A percentile compares a stretch with the other conserved stretches of the same genome.
Evolutionary conservation across 2,888 invertebrate genomes (phyloP).

Genomic region (Miltochrista miniata): DNA sequence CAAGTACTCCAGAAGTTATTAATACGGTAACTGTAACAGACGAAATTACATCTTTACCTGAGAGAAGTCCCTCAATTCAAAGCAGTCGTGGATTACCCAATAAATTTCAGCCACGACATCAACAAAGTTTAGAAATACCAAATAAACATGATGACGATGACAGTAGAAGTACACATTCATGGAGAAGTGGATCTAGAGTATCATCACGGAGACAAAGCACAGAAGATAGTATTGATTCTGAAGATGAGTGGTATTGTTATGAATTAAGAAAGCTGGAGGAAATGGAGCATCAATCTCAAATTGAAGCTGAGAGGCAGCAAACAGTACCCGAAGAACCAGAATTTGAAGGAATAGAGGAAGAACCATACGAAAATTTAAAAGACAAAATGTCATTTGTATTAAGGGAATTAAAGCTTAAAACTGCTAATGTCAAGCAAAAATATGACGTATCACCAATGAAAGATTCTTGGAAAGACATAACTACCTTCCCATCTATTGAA

Average conservation of each 20-base stretch:
- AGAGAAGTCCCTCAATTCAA: constrained; percentile 87
- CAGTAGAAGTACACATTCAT: constrained; percentile 93
- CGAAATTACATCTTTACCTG: constrained; percentile 78
- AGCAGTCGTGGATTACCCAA: constrained; percentile 83
- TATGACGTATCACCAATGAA: constrained; percentile 66
- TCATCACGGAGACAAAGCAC: constrained; percentile 95
- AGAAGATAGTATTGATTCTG: constrained; percentile 96
- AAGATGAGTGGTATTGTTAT: constrained; percentile 97
- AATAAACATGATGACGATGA: constrained; percentile 92
- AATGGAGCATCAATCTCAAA: constrained; percentile 89
- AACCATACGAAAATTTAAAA: constrained; percentile 87
- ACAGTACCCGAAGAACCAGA: constrained; percentile 85
- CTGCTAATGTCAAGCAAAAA: constrained; percentile 74
- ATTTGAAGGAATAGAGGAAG: constrained; percentile 76
- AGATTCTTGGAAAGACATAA: constrained; percentile 76
- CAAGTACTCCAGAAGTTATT: constrained; percentile 69
- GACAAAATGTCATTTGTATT: constrained; percentile 92
- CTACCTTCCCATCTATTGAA: constrained; percentile 76
- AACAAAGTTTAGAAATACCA: constrained; percentile 92
- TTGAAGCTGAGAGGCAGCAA: constrained; percentile 86
- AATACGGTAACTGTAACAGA: constrained; percentile 68
- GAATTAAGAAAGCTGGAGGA: constrained; percentile 94
- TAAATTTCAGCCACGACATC: constrained; percentile 87
- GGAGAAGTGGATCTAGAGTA: constrained; percentile 92
- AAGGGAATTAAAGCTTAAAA: constrained; percentile 89